Conservation (phyloP, 53 echinoderm and acorn worm species). For the Temnopleurus reevesii region DNA sequence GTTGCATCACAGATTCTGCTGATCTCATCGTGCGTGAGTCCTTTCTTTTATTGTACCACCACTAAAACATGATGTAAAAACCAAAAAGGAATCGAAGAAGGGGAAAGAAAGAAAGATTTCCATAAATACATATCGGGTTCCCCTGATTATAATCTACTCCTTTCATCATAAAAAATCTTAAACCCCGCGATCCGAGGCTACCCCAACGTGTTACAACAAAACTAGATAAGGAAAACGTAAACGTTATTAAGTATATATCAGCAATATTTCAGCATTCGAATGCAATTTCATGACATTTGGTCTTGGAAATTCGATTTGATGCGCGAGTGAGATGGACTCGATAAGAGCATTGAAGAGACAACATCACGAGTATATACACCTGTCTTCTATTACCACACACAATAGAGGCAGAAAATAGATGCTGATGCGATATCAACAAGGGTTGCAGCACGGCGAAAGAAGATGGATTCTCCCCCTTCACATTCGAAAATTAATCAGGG, state of each 20-base stretch:
- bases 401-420: constrained; percentile 45
- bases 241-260: not conserved
- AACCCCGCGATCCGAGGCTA: not conserved
- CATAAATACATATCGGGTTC: not conserved
- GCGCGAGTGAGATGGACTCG: not conserved
- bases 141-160: not conserved
- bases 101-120: not conserved
- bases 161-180: not conserved
- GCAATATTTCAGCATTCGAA: constrained; percentile 12
- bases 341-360: constrained; percentile 15
- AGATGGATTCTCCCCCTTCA: not conserved
- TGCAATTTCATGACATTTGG: constrained; percentile 42
- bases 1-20: not conserved
- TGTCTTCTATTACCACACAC: constrained; percentile 36
- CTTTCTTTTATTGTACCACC: not conserved
- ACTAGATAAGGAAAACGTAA: not conserved
- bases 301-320: constrained; percentile 51
- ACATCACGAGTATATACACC: constrained; percentile 16
- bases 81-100: not conserved
- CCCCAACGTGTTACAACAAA: not conserved
- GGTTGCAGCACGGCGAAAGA: not conserved
- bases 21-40: not conserved
- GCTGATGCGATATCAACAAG: not conserved
- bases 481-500: not conserved
- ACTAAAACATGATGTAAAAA: not conserved